Conservation (phyloP, 2,113 vertebrate species). For the Oostethus manadensis region DNA sequence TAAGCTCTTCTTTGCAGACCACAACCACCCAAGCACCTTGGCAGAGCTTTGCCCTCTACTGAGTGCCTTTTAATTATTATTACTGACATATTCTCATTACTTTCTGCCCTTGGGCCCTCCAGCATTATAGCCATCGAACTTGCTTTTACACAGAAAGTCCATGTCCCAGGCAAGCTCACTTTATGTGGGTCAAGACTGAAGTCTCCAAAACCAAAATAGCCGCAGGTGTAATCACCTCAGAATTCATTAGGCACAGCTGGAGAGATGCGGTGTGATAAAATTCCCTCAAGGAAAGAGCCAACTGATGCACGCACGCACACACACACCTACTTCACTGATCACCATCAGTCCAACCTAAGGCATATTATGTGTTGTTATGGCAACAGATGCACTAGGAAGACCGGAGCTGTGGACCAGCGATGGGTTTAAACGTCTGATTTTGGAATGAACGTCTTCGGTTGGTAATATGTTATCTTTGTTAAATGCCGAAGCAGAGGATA, state of each 20-base stretch:
- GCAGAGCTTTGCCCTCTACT: neutral
- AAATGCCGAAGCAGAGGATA: too few relatives aligned
- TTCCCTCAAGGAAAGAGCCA: conserved; percentile 8
- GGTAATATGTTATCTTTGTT: conserved; percentile 24
- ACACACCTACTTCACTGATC: conserved; percentile 24
- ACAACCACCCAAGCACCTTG: too few relatives aligned
- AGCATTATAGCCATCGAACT: neutral
- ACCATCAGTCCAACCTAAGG: conserved; percentile 18
- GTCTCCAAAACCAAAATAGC: conserved; percentile 55
- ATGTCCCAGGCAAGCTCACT: conserved; percentile 19
- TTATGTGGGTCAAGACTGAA: conserved; percentile 60
- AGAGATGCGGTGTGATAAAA: conserved; percentile 23
- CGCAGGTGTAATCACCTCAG: conserved; percentile 47
- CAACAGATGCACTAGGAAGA: conserved; percentile 10
- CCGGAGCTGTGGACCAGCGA: neutral
- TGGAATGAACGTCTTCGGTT: conserved; percentile 17
- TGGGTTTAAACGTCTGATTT: conserved; percentile 3
- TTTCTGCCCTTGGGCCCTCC: conserved; percentile 1
- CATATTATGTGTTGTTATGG: conserved; percentile 15
- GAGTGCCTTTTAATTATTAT: neutral
- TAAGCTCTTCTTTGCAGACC: too few relatives aligned
- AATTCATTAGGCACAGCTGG: conserved; percentile 62
- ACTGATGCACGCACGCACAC: neutral
- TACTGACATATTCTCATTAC: neutral
- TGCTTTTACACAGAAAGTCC: neutral